A percentile compares a stretch with the other conserved stretches of the same genome.
Conservation (phyloP, 2,888 invertebrate species). For the Parasteatoda lunata region DNA sequence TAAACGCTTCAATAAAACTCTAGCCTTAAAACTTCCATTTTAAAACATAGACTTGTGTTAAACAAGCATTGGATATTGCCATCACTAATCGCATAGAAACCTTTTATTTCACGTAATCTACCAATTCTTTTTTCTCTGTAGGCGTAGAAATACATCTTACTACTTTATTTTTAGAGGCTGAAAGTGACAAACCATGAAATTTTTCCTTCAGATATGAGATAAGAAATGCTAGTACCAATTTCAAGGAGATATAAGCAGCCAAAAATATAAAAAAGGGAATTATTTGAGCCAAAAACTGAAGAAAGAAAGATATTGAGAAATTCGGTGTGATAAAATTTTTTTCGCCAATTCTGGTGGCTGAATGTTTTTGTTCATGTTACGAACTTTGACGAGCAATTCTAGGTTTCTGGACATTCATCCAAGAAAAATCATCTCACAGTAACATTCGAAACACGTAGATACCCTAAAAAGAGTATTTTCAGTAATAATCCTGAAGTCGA, state of each 20-base stretch:
- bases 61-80: too few species aligned
- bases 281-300: neutral
- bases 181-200: conserved; percentile 1
- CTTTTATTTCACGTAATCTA: neutral
- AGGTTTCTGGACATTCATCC: neutral
- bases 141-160: neutral
- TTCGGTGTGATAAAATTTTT: neutral
- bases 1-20: too few species aligned
- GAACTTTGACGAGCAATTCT: conserved; percentile 22
- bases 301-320: neutral
- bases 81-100: too few species aligned
- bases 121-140: neutral
- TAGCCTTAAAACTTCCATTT: too few species aligned
- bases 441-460: conserved; percentile 6
- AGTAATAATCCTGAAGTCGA: neutral
- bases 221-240: neutral
- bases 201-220: neutral
- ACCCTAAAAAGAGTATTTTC: conserved; percentile 13
- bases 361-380: neutral
- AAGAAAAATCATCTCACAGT: neutral
- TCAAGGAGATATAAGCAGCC: neutral
- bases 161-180: neutral
- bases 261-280: neutral
- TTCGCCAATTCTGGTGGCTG: too few species aligned
- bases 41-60: too few species aligned